Evolutionary conservation across 1,140 invertebrate species (phyloP).

Genomic region (Colletes gigas): DNA sequence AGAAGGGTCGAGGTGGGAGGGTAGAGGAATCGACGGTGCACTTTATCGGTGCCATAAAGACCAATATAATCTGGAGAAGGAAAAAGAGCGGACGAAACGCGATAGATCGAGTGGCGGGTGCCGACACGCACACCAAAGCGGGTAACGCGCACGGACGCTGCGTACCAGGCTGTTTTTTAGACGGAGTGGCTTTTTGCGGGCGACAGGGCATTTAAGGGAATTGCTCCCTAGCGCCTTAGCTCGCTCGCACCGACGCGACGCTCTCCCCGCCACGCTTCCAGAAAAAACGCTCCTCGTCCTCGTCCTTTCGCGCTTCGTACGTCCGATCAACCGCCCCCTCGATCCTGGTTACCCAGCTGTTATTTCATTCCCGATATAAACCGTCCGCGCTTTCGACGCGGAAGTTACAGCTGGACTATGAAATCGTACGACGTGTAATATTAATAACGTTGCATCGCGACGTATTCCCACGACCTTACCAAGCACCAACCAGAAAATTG

Average conservation of each 20-base stretch:
- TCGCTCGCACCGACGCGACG: not conserved
- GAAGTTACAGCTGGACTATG: too few species aligned
- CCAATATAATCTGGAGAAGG: constrained; percentile 78
- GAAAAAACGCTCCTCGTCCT: constrained; percentile 39
- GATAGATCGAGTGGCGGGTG: constrained; percentile 74
- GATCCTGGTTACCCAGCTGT: constrained; percentile 15
- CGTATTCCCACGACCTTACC: too few species aligned
- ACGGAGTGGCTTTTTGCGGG: constrained; percentile 77
- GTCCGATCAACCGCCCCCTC: not conserved
- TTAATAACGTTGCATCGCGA: too few species aligned
- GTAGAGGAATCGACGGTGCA: constrained; percentile 70
- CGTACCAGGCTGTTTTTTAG: constrained; percentile 75
- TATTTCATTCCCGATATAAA: not conserved
- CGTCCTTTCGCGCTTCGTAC: not conserved
- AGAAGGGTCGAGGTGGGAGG: constrained; percentile 32
- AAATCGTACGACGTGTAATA: too few species aligned
- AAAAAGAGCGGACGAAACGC: constrained; percentile 68
- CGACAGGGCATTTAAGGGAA: constrained; percentile 80
- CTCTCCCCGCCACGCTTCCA: constrained; percentile 7
- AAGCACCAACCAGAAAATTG: too few species aligned
- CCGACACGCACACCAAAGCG: constrained; percentile 61
- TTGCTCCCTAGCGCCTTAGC: constrained; percentile 75
- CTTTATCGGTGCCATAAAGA: constrained; percentile 78
- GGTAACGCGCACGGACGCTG: constrained; percentile 48
- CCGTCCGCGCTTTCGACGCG: too few species aligned